Evolutionary conservation across 2,797 vertebrate genomes (phyloP), one percentile per base, ranked within the genome.

Genomic region (Aplochiton taeniatus): DNA sequence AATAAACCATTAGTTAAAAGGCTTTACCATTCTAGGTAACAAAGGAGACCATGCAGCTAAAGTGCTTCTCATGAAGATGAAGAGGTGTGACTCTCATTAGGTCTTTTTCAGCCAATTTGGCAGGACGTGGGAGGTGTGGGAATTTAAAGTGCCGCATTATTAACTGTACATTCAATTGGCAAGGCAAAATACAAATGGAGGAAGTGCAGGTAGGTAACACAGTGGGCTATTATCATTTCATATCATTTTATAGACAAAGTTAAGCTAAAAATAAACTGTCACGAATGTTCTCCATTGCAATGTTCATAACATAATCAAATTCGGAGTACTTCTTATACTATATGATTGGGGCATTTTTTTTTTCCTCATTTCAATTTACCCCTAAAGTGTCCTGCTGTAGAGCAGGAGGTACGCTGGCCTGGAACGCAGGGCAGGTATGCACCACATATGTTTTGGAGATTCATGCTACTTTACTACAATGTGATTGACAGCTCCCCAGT

Each of bases 401-500:
- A 62, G 48, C 49, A 59, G 58, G 17, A 65, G 58, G 20, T 17
- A 11, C 6, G 31, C 31, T 31, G 31, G 9, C 58, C 52, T 20
- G 50, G 43, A 53, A 66, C 4, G 13, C 41, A 54, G 14, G 45
- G 50, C 48, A 63, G 41, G 63, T 55, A 61, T 68, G 59, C 58
- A 72, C 51, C 74, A 50, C 71, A 78, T 79, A 75, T 80, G 74
- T 70, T 74, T 58, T 45, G 68, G 66, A 45, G 66, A 51, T 67
- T 50, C 53, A 61, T 47, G 12, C 42, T 45, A 14, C 41, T 6
- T 14, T 57, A 52, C 52, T 69, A 58, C 65, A 43, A 59, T 66
- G 60, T 75, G 73, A 79, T 56, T 68, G 82, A 74, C 58, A 65
- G 72, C 66, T 55, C 8, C 60, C 54, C 82, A 72, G 71, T 69